Conservation (phyloP, 2,113 vertebrate species). For the Phalacrocorax brasilianus region DNA sequence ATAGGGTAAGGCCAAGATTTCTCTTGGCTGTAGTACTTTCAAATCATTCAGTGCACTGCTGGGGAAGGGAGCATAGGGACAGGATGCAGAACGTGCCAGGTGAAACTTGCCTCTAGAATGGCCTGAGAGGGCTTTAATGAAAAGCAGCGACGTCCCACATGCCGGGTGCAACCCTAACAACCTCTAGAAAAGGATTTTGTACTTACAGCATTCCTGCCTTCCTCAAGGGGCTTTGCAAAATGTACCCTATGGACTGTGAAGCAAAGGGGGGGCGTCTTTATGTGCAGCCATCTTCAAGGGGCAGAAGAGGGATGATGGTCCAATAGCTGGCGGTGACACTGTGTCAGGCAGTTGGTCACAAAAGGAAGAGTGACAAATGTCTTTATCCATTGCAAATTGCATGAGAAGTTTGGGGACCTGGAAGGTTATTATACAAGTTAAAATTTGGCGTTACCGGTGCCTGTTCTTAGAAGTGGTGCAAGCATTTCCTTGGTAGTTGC, state of each 20-base stretch:
- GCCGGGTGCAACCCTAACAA: background rate
- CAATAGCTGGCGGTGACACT: background rate
- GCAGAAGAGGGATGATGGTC: background rate
- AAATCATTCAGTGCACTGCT: background rate
- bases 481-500: background rate
- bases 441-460: background rate
- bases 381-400: background rate
- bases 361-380: background rate
- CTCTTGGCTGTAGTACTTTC: conserved; percentile 22
- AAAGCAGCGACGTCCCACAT: background rate
- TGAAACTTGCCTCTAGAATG: background rate
- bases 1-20: conserved; percentile 31
- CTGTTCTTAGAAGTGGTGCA: background rate
- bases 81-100: background rate
- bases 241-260: background rate
- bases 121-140: background rate
- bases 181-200: background rate
- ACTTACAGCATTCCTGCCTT: background rate
- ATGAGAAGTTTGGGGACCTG: background rate
- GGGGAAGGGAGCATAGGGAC: background rate
- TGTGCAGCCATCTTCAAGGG: background rate
- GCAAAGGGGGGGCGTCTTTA: background rate
- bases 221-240: background rate
- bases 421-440: background rate
- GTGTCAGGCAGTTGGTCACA: background rate